Conservation (phyloP, 2,797 vertebrate species). For the Hafferia zeledoni region DNA sequence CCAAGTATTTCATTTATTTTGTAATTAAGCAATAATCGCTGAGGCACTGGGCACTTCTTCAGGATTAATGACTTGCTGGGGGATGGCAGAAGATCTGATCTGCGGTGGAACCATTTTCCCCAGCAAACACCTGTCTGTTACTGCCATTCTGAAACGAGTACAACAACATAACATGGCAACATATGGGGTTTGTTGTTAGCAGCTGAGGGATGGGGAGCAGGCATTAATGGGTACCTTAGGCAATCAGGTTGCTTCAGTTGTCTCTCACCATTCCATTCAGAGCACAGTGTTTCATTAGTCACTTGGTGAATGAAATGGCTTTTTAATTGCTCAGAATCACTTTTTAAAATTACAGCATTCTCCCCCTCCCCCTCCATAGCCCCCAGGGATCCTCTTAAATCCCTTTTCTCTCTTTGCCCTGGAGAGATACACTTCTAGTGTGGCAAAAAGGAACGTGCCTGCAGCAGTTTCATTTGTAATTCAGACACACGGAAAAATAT, state of each 20-base stretch:
- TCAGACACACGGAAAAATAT: not conserved
- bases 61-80: conserved; percentile 13
- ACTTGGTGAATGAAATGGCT: conserved; percentile 49
- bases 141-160: not conserved
- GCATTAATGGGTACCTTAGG: not conserved
- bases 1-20: conserved; percentile 48
- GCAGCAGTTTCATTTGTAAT: not conserved
- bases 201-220: not conserved
- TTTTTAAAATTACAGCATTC: not conserved
- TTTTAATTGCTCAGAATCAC: conserved; percentile 43
- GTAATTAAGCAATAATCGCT: conserved; percentile 38
- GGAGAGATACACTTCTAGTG: not conserved
- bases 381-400: not conserved
- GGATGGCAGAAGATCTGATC: conserved; percentile 4
- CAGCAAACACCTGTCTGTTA: not conserved
- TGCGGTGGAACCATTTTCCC: not conserved
- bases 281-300: conserved; percentile 2
- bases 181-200: not conserved
- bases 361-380: not conserved
- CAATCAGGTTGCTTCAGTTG: not conserved
- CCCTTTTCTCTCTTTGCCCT: not conserved
- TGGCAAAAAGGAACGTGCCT: not conserved
- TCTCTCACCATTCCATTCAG: conserved; percentile 8
- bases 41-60: conserved; percentile 18
- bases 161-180: not conserved